Evolutionary conservation across 2,888 invertebrate species (phyloP), one percentile per base, ranked within the genome.

Genomic region (Cremastinae sp.): DNA sequence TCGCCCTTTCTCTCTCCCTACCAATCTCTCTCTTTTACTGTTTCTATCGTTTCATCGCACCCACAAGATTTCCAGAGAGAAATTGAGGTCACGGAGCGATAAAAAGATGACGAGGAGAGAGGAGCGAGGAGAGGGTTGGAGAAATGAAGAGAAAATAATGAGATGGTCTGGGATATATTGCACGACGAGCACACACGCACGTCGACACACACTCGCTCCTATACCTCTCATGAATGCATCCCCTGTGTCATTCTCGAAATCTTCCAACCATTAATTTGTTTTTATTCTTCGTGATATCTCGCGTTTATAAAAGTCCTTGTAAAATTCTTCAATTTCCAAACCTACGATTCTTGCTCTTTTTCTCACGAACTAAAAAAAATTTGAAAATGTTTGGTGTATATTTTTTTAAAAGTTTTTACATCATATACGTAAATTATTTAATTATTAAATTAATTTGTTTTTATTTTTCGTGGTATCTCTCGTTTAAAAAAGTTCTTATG

Each of bases 41-140:
- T 35, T 12, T 43, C 20, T 35, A 12, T 47, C 47, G 12, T 45
- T 45, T 62, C 62, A 49, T 45, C 37, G 47, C 28, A 62, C 35
- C 47, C 41, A 4, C 20, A 51, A 59, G 59, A 41, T 37, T 35
- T 10, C 51, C 12, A 49, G 55, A 65, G 28, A 28, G 55, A 65
- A 77, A 77, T 74, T 70, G 76, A 59, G 76, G 73, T 77, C 76
- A 65, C 49, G 65, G 77, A 16, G 73, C 65, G 66, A 78, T 78
- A 71, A 65, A 62, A 55, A 64, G 61, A 58, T 68, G 53, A 75
- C 51, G 77, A 62, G 68, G 59, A 45, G 35, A 65, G 53, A 59
- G 20, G 66, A 66, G 22, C 12, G 68, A 43, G 47, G 71, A 68
- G 65, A 53, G 66, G 43, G 62, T 16, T 53, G 35, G 69, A 75